These are phyloP conservation scores for Aphaenogaster floridana DNA, from an alignment of 1,140 invertebrate genomes.

Conservation along the genomic window DNA sequence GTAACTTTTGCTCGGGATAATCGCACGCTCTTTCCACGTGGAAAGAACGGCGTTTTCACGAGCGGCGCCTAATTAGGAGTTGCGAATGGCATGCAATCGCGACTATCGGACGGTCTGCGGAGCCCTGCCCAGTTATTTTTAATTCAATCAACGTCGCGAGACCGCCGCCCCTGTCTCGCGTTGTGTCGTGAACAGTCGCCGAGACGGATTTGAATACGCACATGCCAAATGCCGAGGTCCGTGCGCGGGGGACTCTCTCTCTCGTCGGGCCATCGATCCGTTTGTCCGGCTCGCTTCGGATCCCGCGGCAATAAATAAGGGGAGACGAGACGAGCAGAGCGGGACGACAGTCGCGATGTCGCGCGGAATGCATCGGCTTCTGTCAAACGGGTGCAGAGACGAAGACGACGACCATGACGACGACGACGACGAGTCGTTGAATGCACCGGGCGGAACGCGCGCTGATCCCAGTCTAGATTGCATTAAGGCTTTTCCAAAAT, in stretches of 20 bases:
- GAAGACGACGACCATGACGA: conserved; percentile 53
- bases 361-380: conserved; percentile 85
- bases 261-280: conserved; percentile 76
- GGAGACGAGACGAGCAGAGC: conserved; percentile 79
- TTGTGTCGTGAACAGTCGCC: conserved; percentile 61
- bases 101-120: conserved; percentile 61
- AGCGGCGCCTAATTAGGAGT: conserved; percentile 67
- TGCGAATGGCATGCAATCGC: conserved; percentile 63
- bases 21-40: not conserved
- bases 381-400: conserved; percentile 75
- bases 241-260: conserved; percentile 50
- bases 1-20: not conserved
- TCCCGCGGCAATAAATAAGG: conserved; percentile 85
- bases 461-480: conserved; percentile 77
- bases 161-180: conserved; percentile 51
- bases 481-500: conserved; percentile 80
- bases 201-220: conserved; percentile 80
- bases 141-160: conserved; percentile 74
- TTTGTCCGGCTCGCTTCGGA: conserved; percentile 75
- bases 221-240: conserved; percentile 79
- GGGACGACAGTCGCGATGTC: conserved; percentile 84
- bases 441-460: conserved; percentile 64
- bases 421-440: conserved; percentile 65
- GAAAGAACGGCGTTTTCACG: conserved; percentile 56
- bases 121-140: conserved; percentile 70